Conservation (phyloP, 2,113 vertebrate genomes). For the Leptodactylus fuscus region DNA sequence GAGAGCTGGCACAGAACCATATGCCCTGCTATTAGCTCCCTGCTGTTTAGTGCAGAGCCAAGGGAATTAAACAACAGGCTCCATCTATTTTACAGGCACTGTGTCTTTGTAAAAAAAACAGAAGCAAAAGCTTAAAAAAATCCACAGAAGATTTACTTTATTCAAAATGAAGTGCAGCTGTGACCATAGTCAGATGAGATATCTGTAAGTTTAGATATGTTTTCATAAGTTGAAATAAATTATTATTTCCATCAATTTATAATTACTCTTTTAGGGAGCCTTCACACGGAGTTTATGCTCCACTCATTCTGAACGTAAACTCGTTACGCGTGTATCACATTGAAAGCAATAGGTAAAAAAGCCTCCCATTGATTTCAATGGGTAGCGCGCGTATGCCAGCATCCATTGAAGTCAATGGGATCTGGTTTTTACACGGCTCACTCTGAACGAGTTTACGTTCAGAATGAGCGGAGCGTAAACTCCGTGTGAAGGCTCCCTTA, state of each 20-base stretch:
- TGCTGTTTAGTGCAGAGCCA: constrained; percentile 25
- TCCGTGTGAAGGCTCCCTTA: no score
- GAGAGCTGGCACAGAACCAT: background rate
- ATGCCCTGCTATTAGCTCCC: constrained; percentile 46
- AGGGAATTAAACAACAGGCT: constrained; percentile 36
- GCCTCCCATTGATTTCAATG: no score
- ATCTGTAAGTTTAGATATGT: background rate
- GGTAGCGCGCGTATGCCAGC: no score
- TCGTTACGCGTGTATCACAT: no score
- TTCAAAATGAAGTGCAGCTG: background rate
- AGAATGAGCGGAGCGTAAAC: no score
- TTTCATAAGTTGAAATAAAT: background rate
- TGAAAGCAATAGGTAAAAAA: no score
- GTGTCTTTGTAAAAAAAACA: constrained; percentile 27
- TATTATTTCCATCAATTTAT: background rate
- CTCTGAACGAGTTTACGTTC: no score
- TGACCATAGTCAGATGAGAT: background rate
- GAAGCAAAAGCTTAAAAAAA: background rate
- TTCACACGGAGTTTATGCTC: no score
- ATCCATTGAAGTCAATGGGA: no score
- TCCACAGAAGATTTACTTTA: background rate
- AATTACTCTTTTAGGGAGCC: background rate
- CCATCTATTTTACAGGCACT: background rate
- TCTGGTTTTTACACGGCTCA: no score
- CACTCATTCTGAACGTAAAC: no score